Evolutionary conservation across 1,140 invertebrate genomes (phyloP).

Genomic region (Ptiloglossa arizonensis): DNA sequence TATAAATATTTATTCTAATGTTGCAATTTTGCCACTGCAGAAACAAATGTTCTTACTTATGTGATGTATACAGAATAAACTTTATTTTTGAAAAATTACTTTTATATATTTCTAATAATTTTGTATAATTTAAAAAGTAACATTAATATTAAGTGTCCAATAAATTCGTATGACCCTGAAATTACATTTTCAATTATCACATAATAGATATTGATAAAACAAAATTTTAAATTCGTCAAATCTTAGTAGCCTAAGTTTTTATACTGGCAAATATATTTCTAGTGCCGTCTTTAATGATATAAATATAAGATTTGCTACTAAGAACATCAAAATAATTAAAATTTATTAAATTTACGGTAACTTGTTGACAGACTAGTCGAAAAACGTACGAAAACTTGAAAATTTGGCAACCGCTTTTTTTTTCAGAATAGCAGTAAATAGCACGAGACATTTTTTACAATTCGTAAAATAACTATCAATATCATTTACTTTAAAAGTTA

Average conservation of each 20-base stretch:
- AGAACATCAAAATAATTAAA: not conserved
- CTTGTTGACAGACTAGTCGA: slow-evolving; percentile 37
- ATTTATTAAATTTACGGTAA: slow-evolving; percentile 34
- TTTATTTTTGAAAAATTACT: not conserved
- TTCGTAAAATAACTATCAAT: slow-evolving; percentile 8
- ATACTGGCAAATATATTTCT: not conserved
- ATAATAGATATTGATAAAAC: slow-evolving; percentile 1
- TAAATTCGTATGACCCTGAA: slow-evolving; percentile 19
- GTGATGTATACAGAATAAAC: not conserved
- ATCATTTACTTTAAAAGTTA: slow-evolving; percentile 21
- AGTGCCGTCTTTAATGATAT: not conserved
- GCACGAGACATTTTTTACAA: slow-evolving; percentile 11
- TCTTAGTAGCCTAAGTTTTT: not conserved
- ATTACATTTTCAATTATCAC: slow-evolving; percentile 6
- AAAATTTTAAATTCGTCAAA: not conserved
- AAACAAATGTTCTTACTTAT: not conserved
- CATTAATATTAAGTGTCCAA: not conserved
- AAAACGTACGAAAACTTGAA: slow-evolving; percentile 37
- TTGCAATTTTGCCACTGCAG: not conserved
- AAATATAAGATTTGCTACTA: not conserved
- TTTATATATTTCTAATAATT: slow-evolving; percentile 7
- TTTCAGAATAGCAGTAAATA: slow-evolving; percentile 13
- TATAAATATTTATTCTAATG: not conserved
- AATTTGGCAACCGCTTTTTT: slow-evolving; percentile 34
- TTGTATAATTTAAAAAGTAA: slow-evolving; percentile 22